These are phyloP conservation scores for Aurelia sp. DNA, from an alignment of 30 jellyfish, hydroid and myxozoan species.

Conservation along the genomic window DNA sequence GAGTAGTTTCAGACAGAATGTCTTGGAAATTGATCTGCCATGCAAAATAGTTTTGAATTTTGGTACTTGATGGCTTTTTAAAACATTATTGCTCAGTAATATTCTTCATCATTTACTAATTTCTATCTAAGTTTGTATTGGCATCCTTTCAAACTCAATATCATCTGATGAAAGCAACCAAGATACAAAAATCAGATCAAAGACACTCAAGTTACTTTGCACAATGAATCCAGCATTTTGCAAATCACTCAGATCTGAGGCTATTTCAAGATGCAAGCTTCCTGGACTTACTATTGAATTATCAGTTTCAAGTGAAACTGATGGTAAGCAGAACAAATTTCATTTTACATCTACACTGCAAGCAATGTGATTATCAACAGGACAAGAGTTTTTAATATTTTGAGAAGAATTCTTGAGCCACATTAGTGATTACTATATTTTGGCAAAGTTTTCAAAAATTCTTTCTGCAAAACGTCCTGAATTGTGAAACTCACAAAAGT, in stretches of 20 bases:
- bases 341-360: background rate
- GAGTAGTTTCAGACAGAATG: too few relatives aligned
- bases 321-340: constrained; percentile 5
- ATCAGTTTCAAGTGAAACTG: constrained; percentile 31
- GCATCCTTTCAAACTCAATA: constrained; percentile 71
- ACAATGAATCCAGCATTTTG: constrained; percentile 75
- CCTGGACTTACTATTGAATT: constrained; percentile 89
- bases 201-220: constrained; percentile 78
- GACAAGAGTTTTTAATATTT: too few relatives aligned
- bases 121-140: constrained; percentile 63
- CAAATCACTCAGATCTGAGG: constrained; percentile 82
- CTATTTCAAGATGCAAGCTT: constrained; percentile 73
- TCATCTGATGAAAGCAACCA: constrained; percentile 64
- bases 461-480: too few relatives aligned
- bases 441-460: too few relatives aligned
- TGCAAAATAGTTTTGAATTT: too few relatives aligned
- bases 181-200: constrained; percentile 64
- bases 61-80: too few relatives aligned
- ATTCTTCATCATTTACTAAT: too few relatives aligned
- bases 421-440: too few relatives aligned
- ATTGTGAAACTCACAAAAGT: too few relatives aligned
- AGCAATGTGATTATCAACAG: background rate
- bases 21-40: too few relatives aligned
- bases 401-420: too few relatives aligned
- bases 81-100: too few relatives aligned